phyloP scores from a whole-genome alignment of 2,888 invertebrate species.

The Seira ritae region DNA sequence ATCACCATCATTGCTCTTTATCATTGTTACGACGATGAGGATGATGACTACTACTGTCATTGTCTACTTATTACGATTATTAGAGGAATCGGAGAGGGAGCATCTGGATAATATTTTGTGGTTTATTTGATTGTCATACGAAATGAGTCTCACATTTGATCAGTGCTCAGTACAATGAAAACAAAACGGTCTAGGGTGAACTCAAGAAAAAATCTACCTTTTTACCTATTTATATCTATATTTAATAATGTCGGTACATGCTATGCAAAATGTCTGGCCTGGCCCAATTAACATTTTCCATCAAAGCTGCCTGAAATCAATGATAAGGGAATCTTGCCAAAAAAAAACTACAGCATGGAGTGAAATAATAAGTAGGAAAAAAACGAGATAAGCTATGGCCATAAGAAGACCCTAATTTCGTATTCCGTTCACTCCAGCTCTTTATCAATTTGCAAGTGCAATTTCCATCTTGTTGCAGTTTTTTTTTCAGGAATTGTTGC shows the following conservation, averaged over 20 bases:
- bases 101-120: slow-evolving; percentile 12
- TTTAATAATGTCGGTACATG: too few relatives aligned
- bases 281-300: too few relatives aligned
- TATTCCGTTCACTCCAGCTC: neutral
- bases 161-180: too few relatives aligned
- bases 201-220: too few relatives aligned
- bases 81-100: neutral
- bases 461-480: neutral
- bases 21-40: slow-evolving; percentile 37
- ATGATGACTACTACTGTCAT: slow-evolving; percentile 26
- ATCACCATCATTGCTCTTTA: slow-evolving; percentile 32
- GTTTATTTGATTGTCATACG: neutral
- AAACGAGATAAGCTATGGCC: too few relatives aligned
- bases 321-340: too few relatives aligned
- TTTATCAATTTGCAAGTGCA: slow-evolving; percentile 8
- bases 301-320: too few relatives aligned
- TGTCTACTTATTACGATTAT: slow-evolving; percentile 6
- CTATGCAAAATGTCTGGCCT: too few relatives aligned
- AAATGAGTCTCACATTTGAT: too few relatives aligned
- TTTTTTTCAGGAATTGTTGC: neutral
- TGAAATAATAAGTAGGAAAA: neutral
- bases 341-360: neutral
- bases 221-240: too few relatives aligned
- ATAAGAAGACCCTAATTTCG: slow-evolving; percentile 2
- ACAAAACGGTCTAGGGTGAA: too few relatives aligned